Base-by-base conservation (phyloP, 2,797 vertebrate species). In the Setipinna tenuifilis region DNA sequence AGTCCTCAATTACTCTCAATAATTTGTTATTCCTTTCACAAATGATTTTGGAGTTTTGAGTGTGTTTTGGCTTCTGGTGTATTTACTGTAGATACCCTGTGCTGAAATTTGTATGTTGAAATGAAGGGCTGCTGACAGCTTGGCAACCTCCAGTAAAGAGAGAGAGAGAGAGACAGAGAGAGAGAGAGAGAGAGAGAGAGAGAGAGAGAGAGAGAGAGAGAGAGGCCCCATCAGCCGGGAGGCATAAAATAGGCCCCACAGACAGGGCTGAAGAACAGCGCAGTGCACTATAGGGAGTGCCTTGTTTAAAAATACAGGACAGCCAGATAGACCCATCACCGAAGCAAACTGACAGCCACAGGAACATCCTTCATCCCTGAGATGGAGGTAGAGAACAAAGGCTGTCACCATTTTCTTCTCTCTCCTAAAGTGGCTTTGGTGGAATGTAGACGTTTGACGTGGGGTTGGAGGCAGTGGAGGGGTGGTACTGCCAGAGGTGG, bases 1-100 rank as follows among this genome's bases (percentile, higher is more conserved):
- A n/a, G 2, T 25, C 2, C 17, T 58, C 9, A 23, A 65, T 65
- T 25, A 65, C 23, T 25, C 28, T 71, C 2, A 71, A 31, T 16
- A 17, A 12, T 16, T 35, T 14, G 31, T 35, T 23, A 35, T 14
- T 41, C 28, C 68, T 19, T 6, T 41, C 28, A 35, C 68, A 75
- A 35, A 71, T 71, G 12, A 31, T 17, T 35, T 75, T 41, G 28
- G 62, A 68, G 0, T 17, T 75, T 35, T 83, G 57, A 83, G 28
- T 85, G 57, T 31, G 82, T 57, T 83, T 50, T 65, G 58, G 62
- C 65, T 58, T 28, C 11, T 41, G 14, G 78, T 65, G 25, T 71
- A 5, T 68, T 14, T 35, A 28, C 50, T 11, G 25, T 31, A 31
- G 14, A 35, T 75, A 6, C 3, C 14, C 5, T 75, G 14, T 65